These are phyloP conservation scores for Heteromormyrus szaboi DNA, from an alignment of 2,797 vertebrate genomes.

Conservation along the genomic window DNA sequence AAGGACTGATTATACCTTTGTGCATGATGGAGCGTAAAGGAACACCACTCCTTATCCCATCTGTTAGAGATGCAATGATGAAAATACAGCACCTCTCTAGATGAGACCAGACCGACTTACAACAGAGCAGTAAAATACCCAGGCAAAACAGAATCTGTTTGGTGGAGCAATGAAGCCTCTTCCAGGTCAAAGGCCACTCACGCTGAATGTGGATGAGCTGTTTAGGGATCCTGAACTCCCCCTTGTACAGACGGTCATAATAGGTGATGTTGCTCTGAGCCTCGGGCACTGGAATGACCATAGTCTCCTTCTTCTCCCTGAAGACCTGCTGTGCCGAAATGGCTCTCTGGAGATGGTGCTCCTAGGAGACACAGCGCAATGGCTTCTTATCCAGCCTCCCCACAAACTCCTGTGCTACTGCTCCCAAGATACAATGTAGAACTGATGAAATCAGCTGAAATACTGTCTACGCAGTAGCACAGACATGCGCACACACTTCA, in stretches of 20 bases:
- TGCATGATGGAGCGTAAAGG: neutral
- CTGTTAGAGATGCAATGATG: neutral
- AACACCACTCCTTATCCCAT: neutral
- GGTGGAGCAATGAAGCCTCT: neutral
- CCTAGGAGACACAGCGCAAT: constrained; percentile 55
- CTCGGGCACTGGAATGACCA: constrained; percentile 91
- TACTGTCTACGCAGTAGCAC: neutral
- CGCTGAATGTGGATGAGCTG: constrained; percentile 92
- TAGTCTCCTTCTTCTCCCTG: constrained; percentile 87
- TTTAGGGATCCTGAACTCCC: constrained; percentile 83
- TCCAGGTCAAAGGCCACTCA: constrained; percentile 55
- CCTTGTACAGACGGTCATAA: constrained; percentile 85
- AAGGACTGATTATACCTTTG: neutral
- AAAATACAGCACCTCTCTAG: neutral
- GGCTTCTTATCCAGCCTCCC: neutral
- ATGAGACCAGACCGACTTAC: neutral
- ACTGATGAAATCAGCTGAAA: constrained; percentile 15
- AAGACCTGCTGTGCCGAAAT: constrained; percentile 90
- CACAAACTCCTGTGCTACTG: neutral
- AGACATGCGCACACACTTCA: neutral
- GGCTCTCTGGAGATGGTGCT: constrained; percentile 89
- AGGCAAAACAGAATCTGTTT: neutral
- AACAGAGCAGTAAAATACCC: neutral
- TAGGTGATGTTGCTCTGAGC: constrained; percentile 85
- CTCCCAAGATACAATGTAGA: neutral